Conservation (phyloP, 2,797 vertebrate species). For the Cossypha niveicapilla region DNA sequence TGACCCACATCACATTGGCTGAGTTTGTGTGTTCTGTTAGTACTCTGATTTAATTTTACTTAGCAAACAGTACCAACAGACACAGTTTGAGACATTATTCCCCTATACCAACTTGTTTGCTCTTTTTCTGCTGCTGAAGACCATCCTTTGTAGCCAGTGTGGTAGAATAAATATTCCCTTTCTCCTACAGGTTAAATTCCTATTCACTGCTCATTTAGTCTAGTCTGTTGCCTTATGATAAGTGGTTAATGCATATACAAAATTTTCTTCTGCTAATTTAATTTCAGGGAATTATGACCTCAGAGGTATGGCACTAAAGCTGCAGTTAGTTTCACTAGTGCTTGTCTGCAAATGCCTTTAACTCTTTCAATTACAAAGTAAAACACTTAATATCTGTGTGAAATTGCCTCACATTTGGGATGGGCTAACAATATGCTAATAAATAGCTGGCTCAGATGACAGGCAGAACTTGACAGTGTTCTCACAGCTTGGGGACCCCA, state of each 20-base stretch:
- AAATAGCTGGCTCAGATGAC: not conserved
- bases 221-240: not conserved
- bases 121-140: not conserved
- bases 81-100: not conserved
- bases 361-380: not conserved
- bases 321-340: not conserved
- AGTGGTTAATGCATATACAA: not conserved
- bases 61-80: not conserved
- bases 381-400: not conserved
- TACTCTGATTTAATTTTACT: not conserved
- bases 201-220: not conserved
- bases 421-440: not conserved
- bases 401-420: not conserved
- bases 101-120: not conserved
- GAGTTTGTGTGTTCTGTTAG: not conserved
- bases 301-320: not conserved
- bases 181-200: not conserved
- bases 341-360: not conserved
- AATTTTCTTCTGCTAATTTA: not conserved
- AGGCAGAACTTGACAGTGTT: not conserved
- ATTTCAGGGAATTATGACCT: not conserved
- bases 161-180: not conserved
- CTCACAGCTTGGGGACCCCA: not conserved
- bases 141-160: accelerated
- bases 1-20: not conserved